phyloP scores from a whole-genome alignment of 2,797 vertebrate genomes.

The Centroberyx gerrardi region DNA sequence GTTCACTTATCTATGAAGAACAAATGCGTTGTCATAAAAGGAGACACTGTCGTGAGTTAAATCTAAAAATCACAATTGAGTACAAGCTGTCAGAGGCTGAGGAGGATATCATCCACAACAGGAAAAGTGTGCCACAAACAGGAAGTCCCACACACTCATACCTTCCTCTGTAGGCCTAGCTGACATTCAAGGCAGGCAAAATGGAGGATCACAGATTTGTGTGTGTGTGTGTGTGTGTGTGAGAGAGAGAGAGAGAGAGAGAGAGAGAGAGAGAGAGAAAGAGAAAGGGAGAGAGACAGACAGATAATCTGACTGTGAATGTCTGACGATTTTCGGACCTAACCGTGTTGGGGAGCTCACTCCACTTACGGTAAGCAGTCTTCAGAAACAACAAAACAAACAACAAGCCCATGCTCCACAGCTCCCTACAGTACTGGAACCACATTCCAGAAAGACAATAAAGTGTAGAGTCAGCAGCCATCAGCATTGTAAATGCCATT shows the following conservation, averaged over 20 bases:
- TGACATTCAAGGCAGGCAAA: conserved; percentile 52
- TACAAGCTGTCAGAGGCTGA: conserved; percentile 41
- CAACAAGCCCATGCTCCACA: not conserved
- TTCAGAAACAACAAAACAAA: too few relatives aligned
- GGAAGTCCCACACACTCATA: conserved; percentile 71
- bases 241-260: not conserved
- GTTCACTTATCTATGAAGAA: conserved; percentile 48
- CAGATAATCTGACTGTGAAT: conserved; percentile 8
- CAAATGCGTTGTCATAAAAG: conserved; percentile 47
- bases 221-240: conserved; percentile 7
- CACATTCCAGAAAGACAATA: not conserved
- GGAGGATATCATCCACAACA: conserved; percentile 75
- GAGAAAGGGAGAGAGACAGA: not conserved
- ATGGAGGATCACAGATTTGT: conserved; percentile 11
- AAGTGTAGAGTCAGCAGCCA: too few relatives aligned
- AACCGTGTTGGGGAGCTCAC: too few relatives aligned
- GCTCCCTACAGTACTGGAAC: conserved; percentile 8
- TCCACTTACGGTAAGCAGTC: too few relatives aligned
- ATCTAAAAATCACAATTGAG: conserved; percentile 53
- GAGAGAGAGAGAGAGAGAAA: not conserved
- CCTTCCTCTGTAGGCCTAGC: conserved; percentile 59
- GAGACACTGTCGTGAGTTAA: conserved; percentile 23
- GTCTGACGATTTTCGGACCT: too few relatives aligned
- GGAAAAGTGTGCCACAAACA: conserved; percentile 82
- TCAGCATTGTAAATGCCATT: too few relatives aligned